A percentile compares a stretch with the other conserved stretches of the same genome.
Evolutionary conservation across 1,140 invertebrate genomes (phyloP).

Genomic region (Temnothorax nylanderi): DNA sequence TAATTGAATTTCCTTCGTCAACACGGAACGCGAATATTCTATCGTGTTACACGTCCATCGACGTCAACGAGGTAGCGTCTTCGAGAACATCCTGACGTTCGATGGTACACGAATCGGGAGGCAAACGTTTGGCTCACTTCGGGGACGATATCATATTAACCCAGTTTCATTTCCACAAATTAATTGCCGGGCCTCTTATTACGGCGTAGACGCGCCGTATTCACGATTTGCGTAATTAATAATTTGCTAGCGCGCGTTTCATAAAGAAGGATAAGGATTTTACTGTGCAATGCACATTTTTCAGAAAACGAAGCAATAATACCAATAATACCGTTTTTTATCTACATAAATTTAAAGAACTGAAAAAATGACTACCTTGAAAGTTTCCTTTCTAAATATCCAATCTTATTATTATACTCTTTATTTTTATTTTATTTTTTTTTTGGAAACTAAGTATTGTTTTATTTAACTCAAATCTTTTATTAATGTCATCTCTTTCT

Average conservation of each 20-base stretch:
- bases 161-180: slow-evolving; percentile 47
- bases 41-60: slow-evolving; percentile 40
- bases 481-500: not conserved
- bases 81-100: slow-evolving; percentile 42
- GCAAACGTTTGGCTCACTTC: slow-evolving; percentile 35
- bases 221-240: slow-evolving; percentile 22
- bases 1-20: slow-evolving; percentile 38
- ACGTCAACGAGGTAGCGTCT: slow-evolving; percentile 33
- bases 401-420: not conserved
- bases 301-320: not conserved
- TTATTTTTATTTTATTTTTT: not conserved
- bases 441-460: not conserved
- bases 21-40: slow-evolving; percentile 36
- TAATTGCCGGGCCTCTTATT: slow-evolving; percentile 39
- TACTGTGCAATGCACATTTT: not conserved
- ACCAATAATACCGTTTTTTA: not conserved
- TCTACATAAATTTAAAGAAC: not conserved
- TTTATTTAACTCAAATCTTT: not conserved
- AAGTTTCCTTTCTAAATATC: not conserved
- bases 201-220: not conserved
- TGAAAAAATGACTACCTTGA: not conserved
- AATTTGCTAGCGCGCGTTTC: not conserved
- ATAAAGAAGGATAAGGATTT: not conserved
- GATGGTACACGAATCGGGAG: slow-evolving; percentile 37
- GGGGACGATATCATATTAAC: slow-evolving; percentile 35